Evolutionary conservation across 2,797 vertebrate species (phyloP).

Genomic region (Crocodylus rhombifer): DNA sequence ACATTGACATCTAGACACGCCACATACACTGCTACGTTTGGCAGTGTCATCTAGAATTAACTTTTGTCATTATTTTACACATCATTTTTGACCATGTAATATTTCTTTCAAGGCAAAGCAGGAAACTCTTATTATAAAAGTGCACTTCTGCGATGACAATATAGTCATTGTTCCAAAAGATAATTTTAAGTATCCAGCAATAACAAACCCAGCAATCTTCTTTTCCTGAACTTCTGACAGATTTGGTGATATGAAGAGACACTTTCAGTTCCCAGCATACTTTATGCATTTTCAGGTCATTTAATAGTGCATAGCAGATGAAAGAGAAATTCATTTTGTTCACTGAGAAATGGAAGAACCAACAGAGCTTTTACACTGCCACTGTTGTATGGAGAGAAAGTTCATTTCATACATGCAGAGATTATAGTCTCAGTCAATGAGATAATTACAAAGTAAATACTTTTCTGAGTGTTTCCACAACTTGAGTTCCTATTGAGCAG

Average conservation of each 20-base stretch:
- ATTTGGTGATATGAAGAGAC: neutral
- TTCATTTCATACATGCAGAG: constrained; percentile 9
- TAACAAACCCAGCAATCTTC: neutral
- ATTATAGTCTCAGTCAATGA: constrained; percentile 4
- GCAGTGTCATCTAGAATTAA: neutral
- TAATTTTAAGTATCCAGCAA: neutral
- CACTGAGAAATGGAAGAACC: neutral
- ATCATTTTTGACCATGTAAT: fast-evolving
- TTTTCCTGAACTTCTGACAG: neutral
- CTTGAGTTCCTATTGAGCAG: neutral
- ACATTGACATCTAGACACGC: constrained; percentile 25
- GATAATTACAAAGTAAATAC: neutral
- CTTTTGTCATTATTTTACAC: neutral
- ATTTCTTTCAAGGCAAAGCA: neutral
- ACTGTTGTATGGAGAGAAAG: neutral
- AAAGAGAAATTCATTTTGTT: neutral
- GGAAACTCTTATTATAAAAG: neutral
- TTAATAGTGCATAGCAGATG: neutral
- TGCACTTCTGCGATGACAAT: neutral
- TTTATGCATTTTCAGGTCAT: neutral
- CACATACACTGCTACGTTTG: fast-evolving
- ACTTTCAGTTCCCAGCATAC: neutral
- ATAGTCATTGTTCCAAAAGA: neutral
- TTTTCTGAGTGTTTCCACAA: neutral
- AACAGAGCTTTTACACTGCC: neutral